Evolutionary conservation across 1,140 invertebrate genomes (phyloP), one percentile per base, ranked within the genome.

Genomic region (Episyrphus balteatus): DNA sequence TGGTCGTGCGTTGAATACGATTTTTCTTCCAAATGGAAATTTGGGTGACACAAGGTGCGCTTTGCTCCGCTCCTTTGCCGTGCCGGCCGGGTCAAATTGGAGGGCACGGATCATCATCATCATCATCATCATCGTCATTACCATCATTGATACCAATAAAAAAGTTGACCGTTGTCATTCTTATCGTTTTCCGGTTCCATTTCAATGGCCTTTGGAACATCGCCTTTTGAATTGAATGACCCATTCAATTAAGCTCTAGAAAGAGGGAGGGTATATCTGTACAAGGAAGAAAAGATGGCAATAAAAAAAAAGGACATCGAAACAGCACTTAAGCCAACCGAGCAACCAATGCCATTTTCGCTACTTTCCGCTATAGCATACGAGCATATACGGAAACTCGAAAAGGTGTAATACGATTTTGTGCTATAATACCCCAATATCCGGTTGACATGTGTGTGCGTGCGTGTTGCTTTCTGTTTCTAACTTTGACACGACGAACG

Each of bases 401-500:
- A 47, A 15, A 56, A 65, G 62, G 62, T 65, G 62, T 65, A 65
- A 65, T 65, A 65, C 62, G 65, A 65, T 65, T 65, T 65, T 55
- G 55, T 62, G 55, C 59, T 57, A 61, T 56, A 56, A 61, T 61
- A 59, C 56, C 53, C 56, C 59, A 51, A n/a, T n/a, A 38, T 38
- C 13, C 17, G 13, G 13, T n/a, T 17, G 13, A 38, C 36, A 38
- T 14, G 36, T n/a, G 13, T 5, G 36, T 38, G 36, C 36, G 17
- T 14, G 13, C n/a, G 13, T n/a, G 36, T 9, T 34, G 10, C 33
- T 10, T 10, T 9, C 10, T 34, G n/a, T 14, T 38, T 14, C 17
- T 56, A 37, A 48, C 12, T 36, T 14, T 37, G 17, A 17, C 26
- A 13, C 17, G 34, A 39, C 33, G 43, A 18, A 38, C 31, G 44